Evolutionary conservation across 2,797 vertebrate species (phyloP), one percentile per base, ranked within the genome.

Genomic region (Silurus lanzhouensis): DNA sequence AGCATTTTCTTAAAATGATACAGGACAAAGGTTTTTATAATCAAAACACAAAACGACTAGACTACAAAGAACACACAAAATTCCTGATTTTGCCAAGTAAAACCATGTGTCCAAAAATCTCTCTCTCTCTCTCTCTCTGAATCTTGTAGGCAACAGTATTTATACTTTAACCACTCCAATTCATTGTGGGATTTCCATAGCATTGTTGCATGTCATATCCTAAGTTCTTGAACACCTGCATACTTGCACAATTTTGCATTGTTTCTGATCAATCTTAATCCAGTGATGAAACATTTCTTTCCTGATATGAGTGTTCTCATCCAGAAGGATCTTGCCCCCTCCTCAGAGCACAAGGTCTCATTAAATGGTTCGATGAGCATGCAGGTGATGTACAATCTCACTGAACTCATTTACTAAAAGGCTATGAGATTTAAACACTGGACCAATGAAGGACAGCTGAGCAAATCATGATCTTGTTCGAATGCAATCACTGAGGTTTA

Each of bases 21-120:
- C 75, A 20, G 75, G 58, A 58, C 75, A 84, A 78, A 78, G 70
- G 58, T 84, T 79, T 58, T 79, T 70, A 71, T 58, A 84, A 63
- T 76, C 48, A 17, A 17, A 57, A 76, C 72, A 27, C 17, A 66
- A 76, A 79, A 84, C 31, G 57, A 31, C 7, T 25, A 57, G 15
- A 10, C 27, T 58, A 52, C 25, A 31, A 31, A 38, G 27, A 58
- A 60, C 15, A 31, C 7, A 77, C 52, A 31, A 4, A 27, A 17
- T 57, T 77, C 55, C 55, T 58, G 25, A 77, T 77, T 58, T 58
- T 38, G 25, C 14, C 52, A 76, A 57, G 74, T 31, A n/a, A 76
- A 48, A 27, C 25, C 25, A 14, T n/a, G 44, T 5, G 38, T 72
- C 19, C 31, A 67, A 15, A 67, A 17, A 19, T 22, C 31, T 31